Conservation (phyloP, 2,797 vertebrate species). For the Anomalospiza imberbis region DNA sequence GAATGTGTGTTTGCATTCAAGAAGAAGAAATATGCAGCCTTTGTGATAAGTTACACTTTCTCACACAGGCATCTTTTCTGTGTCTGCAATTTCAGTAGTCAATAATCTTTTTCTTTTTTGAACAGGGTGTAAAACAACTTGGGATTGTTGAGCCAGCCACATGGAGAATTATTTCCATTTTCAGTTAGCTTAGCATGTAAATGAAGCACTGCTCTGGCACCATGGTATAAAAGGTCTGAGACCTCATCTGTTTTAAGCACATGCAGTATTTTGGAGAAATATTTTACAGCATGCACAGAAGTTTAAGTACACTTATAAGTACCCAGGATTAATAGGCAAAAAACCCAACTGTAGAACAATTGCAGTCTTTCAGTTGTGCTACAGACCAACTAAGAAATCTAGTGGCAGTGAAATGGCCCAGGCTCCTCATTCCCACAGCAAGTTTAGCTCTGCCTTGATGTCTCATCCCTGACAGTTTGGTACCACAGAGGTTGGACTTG, state of each 20-base stretch:
- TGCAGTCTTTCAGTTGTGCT: neutral
- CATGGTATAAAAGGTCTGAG: neutral
- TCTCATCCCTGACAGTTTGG: neutral
- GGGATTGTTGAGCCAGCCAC: neutral
- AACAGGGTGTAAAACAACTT: neutral
- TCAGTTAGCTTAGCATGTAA: slow-evolving; percentile 1
- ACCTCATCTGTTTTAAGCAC: neutral
- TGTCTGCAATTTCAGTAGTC: neutral
- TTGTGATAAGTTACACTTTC: slow-evolving; percentile 17
- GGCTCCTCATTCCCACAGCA: neutral
- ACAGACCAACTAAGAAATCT: neutral
- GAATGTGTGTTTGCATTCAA: neutral
- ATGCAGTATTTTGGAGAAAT: neutral
- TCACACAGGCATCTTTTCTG: neutral
- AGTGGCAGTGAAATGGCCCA: neutral
- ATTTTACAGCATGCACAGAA: neutral
- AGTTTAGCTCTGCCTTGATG: neutral
- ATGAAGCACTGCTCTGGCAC: neutral
- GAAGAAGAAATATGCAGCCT: slow-evolving; percentile 11
- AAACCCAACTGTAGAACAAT: neutral
- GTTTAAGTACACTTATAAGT: neutral
- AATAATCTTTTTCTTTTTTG: slow-evolving; percentile 14
- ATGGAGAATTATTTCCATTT: neutral
- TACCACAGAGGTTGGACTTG: neutral
- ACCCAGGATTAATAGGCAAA: neutral